Conservation (phyloP, 2,888 invertebrate genomes). For the Oeneis ivallda region DNA sequence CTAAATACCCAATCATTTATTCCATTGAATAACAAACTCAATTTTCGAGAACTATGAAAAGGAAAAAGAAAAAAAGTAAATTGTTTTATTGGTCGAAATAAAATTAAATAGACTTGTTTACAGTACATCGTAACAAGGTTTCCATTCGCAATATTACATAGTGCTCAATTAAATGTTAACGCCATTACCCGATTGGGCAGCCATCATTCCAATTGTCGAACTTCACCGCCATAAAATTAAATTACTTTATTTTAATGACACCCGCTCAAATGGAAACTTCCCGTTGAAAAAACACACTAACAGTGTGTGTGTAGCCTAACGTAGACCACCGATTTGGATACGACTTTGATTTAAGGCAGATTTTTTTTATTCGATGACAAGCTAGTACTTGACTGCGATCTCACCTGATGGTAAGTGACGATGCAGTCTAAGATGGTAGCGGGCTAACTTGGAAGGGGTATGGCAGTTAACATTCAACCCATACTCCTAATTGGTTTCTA, state of each 20-base stretch:
- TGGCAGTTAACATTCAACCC: too few species aligned
- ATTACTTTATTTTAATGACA: conserved; percentile 47
- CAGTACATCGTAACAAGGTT: conserved; percentile 33
- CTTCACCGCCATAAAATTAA: conserved; percentile 45
- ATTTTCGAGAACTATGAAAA: background rate
- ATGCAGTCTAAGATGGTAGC: too few species aligned
- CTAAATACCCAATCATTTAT: background rate
- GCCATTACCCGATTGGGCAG: conserved; percentile 41
- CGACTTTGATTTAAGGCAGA: background rate
- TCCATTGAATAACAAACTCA: background rate
- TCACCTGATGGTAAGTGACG: too few species aligned
- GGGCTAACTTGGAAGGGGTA: too few species aligned
- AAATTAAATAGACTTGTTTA: conserved; percentile 27
- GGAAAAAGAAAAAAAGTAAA: conserved; percentile 5
- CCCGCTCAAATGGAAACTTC: conserved; percentile 50
- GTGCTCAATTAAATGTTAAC: conserved; percentile 39
- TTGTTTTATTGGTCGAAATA: conserved; percentile 21
- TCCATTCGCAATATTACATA: conserved; percentile 33
- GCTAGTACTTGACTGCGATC: too few species aligned
- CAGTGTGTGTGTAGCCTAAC: background rate
- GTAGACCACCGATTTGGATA: background rate
- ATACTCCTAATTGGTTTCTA: too few species aligned
- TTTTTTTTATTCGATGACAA: too few species aligned
- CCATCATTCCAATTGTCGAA: conserved; percentile 39
- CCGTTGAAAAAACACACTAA: conserved; percentile 42